A percentile compares a stretch with the other conserved stretches of the same genome.
Evolutionary conservation across 2,888 invertebrate species (phyloP).

Genomic region (Cephus sareptanus): DNA sequence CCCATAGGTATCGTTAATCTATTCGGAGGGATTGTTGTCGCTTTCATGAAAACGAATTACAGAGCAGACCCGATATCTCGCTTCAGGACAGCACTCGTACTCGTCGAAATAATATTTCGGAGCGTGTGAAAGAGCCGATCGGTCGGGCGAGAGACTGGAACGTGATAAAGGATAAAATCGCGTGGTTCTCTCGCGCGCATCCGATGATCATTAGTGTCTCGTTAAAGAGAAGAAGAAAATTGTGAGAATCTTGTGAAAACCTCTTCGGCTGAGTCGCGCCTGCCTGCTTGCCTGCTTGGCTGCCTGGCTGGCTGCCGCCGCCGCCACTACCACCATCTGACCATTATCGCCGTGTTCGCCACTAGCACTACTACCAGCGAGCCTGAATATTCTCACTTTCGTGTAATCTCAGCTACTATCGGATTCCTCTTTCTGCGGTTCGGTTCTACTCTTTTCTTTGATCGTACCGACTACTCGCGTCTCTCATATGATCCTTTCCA

Average conservation of each 20-base stretch:
- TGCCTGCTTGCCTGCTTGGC: constrained; percentile 2
- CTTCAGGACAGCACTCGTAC: constrained; percentile 30
- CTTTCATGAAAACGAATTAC: constrained; percentile 49
- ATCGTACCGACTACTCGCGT: not conserved
- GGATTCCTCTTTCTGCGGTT: not conserved
- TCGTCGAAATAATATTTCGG: constrained; percentile 34
- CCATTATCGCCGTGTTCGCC: not conserved
- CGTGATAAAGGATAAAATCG: constrained; percentile 7
- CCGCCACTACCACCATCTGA: not conserved
- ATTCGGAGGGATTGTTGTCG: constrained; percentile 35
- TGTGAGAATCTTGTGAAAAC: not conserved
- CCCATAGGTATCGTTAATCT: not conserved
- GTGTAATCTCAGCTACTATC: not conserved
- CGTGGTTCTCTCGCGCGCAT: constrained; percentile 20
- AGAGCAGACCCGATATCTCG: constrained; percentile 39
- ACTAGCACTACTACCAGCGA: not conserved
- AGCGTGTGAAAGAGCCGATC: constrained; percentile 18
- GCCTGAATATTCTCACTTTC: not conserved
- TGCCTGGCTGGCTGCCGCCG: not conserved
- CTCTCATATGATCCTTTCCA: not conserved
- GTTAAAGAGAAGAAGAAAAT: not conserved
- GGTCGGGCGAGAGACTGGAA: constrained; percentile 21
- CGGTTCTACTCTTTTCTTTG: not conserved
- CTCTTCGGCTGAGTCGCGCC: not conserved
- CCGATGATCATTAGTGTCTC: not conserved